Evolutionary conservation across 2,797 vertebrate genomes (phyloP), one percentile per base, ranked within the genome.

Genomic region (Lophotriccus pileatus): DNA sequence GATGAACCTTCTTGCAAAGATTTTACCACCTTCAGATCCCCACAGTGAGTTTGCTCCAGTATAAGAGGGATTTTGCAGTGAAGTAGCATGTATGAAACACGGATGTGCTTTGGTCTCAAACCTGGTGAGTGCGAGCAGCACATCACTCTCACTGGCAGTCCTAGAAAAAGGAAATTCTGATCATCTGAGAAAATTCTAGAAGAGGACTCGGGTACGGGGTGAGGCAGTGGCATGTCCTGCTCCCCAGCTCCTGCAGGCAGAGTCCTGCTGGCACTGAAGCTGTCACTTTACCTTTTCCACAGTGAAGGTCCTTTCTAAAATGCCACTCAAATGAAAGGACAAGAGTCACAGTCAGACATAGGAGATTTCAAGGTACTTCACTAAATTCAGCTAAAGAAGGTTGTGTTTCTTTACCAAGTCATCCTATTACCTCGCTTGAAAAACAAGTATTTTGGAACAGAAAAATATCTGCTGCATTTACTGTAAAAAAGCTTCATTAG

Each of bases 181-280:
- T 22, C 44, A 27, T 8, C 8, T 36, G 64, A 34, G 52, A 10
- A 60, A 22, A 2, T 10, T 12, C 64, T 66, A 60, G 72, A 39
- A 46, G 60, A 78, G 43, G 32, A 21, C 53, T 27, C 0, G 0
- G 36, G 83, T 55, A 21, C 0, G 0, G 56, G 52, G 37, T 18
- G 66, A 89, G 78, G 72, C 64, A 24, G 30, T 1, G 23, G 16
- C 23, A 9, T 1, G 0, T 60, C 68, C 56, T 64, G 72, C 56
- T 64, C 24, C 43, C 30, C 46, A 49, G 62, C 49, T 77, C 37
- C 83, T 87, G 70, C 74, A 2, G 18, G 44, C 56, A 70, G 43
- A 74, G 49, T 23, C 53, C 63, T 91, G 85, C 83, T 84, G 86
- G n/a, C 0, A 5, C 64, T 37, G 68, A 6, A 32, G 56, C 24